Evolutionary conservation across 2,888 invertebrate species (phyloP).

Genomic region (Sturmia bella): DNA sequence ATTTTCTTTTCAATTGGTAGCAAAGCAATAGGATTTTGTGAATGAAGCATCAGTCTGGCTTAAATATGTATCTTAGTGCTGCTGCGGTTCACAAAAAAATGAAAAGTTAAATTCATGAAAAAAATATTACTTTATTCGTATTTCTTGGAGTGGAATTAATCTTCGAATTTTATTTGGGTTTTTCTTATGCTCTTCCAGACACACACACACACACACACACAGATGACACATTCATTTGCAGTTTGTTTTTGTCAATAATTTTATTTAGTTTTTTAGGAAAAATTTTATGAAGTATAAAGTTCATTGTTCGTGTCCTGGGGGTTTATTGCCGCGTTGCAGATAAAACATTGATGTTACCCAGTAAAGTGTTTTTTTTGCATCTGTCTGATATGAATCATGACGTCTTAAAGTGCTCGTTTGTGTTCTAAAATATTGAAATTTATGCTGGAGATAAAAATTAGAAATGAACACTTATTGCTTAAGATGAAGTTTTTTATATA

Average conservation of each 20-base stretch:
- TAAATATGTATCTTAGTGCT: background rate
- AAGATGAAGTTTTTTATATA: background rate
- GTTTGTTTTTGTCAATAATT: background rate
- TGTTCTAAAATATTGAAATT: background rate
- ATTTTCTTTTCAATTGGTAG: background rate
- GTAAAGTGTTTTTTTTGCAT: background rate
- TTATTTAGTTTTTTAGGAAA: background rate
- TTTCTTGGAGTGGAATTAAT: constrained; percentile 43
- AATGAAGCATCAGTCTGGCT: background rate
- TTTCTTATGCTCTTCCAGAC: background rate
- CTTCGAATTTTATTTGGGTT: constrained; percentile 22
- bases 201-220: background rate
- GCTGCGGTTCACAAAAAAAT: background rate
- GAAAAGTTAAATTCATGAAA: background rate
- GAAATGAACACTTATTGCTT: background rate
- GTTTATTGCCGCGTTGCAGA: background rate
- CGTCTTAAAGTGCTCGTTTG: background rate
- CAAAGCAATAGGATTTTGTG: background rate
- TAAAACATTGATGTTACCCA: constrained; percentile 12
- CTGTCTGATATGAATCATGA: constrained; percentile 18
- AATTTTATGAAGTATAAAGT: constrained; percentile 24
- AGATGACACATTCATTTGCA: constrained; percentile 26
- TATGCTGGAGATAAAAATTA: background rate
- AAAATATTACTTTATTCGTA: constrained; percentile 12
- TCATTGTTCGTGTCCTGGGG: constrained; percentile 20